Conservation (phyloP, 2,113 vertebrate species). For the Hippolais icterina region DNA sequence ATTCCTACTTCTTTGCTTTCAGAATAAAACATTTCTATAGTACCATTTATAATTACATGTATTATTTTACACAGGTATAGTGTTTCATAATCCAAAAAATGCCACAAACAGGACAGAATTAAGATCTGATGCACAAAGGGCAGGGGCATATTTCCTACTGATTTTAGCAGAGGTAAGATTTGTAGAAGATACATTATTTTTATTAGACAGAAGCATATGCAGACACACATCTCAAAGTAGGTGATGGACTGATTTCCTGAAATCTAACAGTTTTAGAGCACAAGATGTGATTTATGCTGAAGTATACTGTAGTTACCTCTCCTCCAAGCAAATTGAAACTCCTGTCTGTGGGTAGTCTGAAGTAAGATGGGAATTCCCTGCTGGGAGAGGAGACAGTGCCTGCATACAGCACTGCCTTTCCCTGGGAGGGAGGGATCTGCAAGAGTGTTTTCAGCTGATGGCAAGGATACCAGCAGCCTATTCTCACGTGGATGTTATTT, state of each 20-base stretch:
- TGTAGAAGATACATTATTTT: neutral
- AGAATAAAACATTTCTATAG: neutral
- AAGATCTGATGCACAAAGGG: neutral
- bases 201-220: neutral
- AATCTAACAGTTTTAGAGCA: neutral
- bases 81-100: neutral
- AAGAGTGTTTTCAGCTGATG: constrained; percentile 33
- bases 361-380: neutral
- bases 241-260: neutral
- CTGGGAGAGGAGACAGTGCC: neutral
- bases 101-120: neutral
- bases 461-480: constrained; percentile 34
- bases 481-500: constrained; percentile 41
- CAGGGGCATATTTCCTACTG: neutral
- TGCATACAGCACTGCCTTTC: neutral
- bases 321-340: neutral
- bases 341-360: neutral
- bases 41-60: neutral
- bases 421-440: neutral
- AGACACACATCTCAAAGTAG: neutral
- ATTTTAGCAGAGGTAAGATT: neutral
- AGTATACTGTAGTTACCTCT: neutral
- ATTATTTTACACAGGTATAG: neutral
- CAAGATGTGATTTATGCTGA: neutral
- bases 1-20: neutral